A percentile compares a stretch with the other conserved stretches of the same genome.
Conservation (phyloP, 2,113 vertebrate genomes). For the Etia nguti region DNA sequence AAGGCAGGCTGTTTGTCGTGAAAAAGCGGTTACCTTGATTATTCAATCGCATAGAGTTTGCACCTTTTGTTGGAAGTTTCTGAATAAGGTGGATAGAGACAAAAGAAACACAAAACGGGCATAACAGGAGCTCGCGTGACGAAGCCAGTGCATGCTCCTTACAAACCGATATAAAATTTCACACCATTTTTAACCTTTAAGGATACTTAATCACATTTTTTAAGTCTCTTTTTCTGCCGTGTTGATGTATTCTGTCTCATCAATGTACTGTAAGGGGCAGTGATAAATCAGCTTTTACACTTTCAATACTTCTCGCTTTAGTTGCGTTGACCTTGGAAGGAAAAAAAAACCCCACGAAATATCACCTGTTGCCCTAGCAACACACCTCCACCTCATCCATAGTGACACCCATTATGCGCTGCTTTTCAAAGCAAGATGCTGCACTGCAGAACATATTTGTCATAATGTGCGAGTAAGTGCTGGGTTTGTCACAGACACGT, state of each 20-base stretch:
- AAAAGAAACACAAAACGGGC: background rate
- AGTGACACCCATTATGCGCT: background rate
- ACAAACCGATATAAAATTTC: background rate
- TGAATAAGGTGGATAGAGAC: background rate
- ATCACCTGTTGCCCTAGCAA: constrained; percentile 7
- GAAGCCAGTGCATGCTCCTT: background rate
- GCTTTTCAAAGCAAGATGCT: background rate
- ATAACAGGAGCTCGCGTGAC: background rate
- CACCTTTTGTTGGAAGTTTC: background rate
- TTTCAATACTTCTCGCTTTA: background rate
- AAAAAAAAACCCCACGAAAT: fast-evolving
- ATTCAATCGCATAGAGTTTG: background rate
- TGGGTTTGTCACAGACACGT: background rate
- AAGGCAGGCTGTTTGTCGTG: background rate
- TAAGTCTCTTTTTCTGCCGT: background rate
- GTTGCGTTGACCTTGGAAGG: background rate
- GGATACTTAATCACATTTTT: background rate
- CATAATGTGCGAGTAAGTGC: background rate
- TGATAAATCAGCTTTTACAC: background rate
- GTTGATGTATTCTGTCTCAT: background rate
- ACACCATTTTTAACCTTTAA: background rate
- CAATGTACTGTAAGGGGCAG: background rate
- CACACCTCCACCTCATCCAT: background rate
- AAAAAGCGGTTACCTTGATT: background rate
- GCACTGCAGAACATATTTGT: background rate